A percentile compares a stretch with the other conserved stretches of the same genome.
phyloP scores from a whole-genome alignment of 2,113 vertebrate species.

The Pomatostomus ruficeps region DNA sequence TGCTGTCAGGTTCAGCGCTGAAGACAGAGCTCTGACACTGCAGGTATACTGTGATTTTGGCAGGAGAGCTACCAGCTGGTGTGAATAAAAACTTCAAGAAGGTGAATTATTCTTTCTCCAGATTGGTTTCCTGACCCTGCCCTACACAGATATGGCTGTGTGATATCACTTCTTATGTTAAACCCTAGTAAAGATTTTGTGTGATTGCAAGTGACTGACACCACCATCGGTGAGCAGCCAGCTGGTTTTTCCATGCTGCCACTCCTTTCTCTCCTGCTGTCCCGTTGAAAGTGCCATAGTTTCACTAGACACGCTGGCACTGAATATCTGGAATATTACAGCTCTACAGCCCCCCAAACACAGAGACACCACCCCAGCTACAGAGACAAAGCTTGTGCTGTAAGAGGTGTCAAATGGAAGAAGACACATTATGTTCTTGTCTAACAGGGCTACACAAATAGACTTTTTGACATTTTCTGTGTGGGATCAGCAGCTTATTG shows the following conservation, averaged over 20 bases:
- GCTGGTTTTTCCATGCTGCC: not conserved
- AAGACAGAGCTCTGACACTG: not conserved
- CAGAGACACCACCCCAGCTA: not conserved
- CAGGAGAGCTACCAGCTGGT: not conserved
- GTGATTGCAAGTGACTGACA: not conserved
- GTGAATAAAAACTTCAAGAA: not conserved
- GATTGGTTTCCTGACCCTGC: not conserved
- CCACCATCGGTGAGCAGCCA: not conserved
- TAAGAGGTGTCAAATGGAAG: not conserved
- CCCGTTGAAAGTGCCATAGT: fast-evolving
- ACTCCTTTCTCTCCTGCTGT: not conserved
- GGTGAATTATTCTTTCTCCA: not conserved
- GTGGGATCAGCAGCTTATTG: not conserved
- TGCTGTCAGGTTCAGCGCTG: not conserved
- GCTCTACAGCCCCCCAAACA: not conserved
- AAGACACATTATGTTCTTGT: not conserved
- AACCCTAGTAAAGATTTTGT: not conserved
- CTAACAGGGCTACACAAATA: not conserved
- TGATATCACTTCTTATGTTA: fast-evolving
- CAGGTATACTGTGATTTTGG: not conserved
- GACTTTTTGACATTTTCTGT: not conserved
- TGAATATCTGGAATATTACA: not conserved
- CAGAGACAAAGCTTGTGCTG: not conserved
- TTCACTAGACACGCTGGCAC: not conserved
- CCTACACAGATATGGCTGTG: not conserved